These are phyloP conservation scores for Drosophila bifasciata DNA, from an alignment of 1,140 invertebrate species.

Conservation along the genomic window DNA sequence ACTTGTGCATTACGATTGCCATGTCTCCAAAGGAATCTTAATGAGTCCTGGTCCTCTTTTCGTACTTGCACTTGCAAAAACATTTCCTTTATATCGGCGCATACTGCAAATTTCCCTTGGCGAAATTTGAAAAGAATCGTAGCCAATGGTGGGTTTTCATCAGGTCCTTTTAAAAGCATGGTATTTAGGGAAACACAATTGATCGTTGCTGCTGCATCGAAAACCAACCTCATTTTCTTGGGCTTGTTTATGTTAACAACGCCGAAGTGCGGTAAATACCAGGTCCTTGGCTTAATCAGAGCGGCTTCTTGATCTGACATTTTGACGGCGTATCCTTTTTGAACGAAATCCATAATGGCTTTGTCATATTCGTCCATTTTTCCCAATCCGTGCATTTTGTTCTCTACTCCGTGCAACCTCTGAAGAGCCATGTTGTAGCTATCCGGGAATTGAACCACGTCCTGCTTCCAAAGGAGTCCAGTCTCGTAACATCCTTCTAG, in stretches of 20 bases:
- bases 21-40: constrained; percentile 3
- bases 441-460: not conserved
- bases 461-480: constrained; percentile 7
- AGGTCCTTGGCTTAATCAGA: not conserved
- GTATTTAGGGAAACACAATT: not conserved
- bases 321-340: not conserved
- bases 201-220: not conserved
- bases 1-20: not conserved
- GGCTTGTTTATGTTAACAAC: not conserved
- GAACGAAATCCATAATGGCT: too few relatives aligned
- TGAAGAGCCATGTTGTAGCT: constrained; percentile 7
- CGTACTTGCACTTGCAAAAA: not conserved
- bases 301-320: not conserved
- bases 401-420: not conserved
- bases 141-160: not conserved
- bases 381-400: not conserved
- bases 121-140: not conserved
- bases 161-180: not conserved
- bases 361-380: not conserved
- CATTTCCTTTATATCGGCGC: constrained; percentile 1
- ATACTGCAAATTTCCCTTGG: not conserved
- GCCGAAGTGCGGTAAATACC: not conserved
- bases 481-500: constrained; percentile 16
- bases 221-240: not conserved
- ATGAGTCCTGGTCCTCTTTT: not conserved